Base-by-base conservation (phyloP, 2,113 vertebrate species). In the Guaruba guarouba region DNA sequence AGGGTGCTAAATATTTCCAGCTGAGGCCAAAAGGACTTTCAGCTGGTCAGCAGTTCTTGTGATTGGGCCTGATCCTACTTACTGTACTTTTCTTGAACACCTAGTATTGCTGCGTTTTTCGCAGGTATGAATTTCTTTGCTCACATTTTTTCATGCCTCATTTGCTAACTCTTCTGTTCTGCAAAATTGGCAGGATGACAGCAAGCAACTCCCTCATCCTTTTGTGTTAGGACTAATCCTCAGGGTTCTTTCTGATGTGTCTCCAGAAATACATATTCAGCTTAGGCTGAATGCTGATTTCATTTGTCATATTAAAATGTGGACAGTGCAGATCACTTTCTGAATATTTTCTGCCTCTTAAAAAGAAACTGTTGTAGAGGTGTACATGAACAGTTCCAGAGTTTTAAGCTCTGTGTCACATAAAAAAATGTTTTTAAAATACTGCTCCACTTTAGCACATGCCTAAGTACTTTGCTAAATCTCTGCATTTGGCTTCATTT, bases 171-270 rank as follows among this genome's bases (percentile, higher is more conserved):
- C 87, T 87, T 87, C 90, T 87, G 64, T 92, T 96, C 82, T 84
- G 74, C 79, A 95, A 82, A 94, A 88, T 1, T 95, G 91, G 90
- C 92, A 94, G 90, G 35, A 94, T 82, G 92, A 96, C 81, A 95
- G 81, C 84, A 80, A 88, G 69, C 88, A 88, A 92, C 94, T 95
- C 91, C 92, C 73, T 95, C 54, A 78, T 82, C 57, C 74, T 92
- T 96, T 95, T 95, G 92, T 94, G 46, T 87, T 93, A 88, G 91
- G 74, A 67, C 86, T 95, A 82, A 95, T 95, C 94, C 83, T 93
- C 43, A 18, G 81, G 83, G 76, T 92, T 95, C 86, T 92, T 94
- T 94, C 86, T 96, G 78, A 87, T 93, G 28, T 51, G 74, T 94
- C 93, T 95, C 86, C 81, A 92, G 78, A 85, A 95, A 82, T 79